Evolutionary conservation across 2,888 invertebrate genomes (phyloP), one percentile per base, ranked within the genome.

Genomic region (Mesochorus sp.): DNA sequence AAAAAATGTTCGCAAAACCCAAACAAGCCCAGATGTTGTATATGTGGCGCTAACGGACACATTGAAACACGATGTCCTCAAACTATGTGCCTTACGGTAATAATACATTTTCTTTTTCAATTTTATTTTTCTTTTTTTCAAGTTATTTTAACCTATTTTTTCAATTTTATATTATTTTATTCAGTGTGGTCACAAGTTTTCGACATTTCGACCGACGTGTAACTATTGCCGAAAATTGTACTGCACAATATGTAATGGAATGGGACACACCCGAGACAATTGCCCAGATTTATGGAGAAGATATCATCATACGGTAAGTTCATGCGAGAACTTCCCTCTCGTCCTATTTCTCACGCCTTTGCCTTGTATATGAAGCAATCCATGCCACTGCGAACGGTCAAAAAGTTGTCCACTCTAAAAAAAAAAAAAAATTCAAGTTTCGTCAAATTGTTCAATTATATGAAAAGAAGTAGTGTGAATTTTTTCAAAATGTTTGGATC

Each of bases 241-340:
- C 3, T 96, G 96, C 86, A 91, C 89, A 5, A 92, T 94, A 85
- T 96, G 96, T 87, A 92, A 92, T 62, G 93, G 94, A 83, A 84
- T 85, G 24, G 96, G 96, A 0, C 96, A 96, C 87, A 91, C 92
- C 6, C 85, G 92, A 53, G 91, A 92, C 19, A 91, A 92, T 86
- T 96, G 96, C 84, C 95, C 96, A 0, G 95, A 96, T 90, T 91
- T 94, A 44, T 96, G 96, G 96, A 93, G 96, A 59, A 92, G 95
- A 71, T 96, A 95, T 90, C 95, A 95, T 88, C 93, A 94, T 80
- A 95, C 95, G 79, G 95, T 94, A 92, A 92, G 61, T 42, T 10
- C 3, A 44, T 3, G n/a, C 3, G 19, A 8, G 17, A 5, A 12
- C 1, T 10, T n/a, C 6, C 6, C 34, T 3, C n/a, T n/a, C 5